Conservation (phyloP, 2,888 invertebrate species). For the Ophion obscuratus region DNA sequence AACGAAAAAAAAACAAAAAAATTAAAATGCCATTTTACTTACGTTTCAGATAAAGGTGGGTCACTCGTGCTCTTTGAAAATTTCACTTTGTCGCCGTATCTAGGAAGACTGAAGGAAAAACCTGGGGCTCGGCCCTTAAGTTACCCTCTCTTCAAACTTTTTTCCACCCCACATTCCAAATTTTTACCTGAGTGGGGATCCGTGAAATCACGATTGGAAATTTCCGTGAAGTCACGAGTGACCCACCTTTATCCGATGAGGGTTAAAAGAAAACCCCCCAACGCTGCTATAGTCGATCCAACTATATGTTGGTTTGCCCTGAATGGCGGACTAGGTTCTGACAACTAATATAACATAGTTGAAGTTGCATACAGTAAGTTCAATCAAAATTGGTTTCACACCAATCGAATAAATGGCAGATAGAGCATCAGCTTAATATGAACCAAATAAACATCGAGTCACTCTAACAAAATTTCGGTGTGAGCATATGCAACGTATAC, state of each 20-base stretch:
- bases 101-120: background rate
- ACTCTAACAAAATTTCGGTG: too few relatives aligned
- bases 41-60: conserved; percentile 4
- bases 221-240: conserved; percentile 8
- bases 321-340: too few relatives aligned
- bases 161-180: conserved; percentile 2
- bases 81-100: conserved; percentile 6
- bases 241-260: conserved; percentile 6
- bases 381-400: too few relatives aligned
- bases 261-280: too few relatives aligned
- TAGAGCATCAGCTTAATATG: too few relatives aligned
- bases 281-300: too few relatives aligned
- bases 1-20: background rate
- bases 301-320: too few relatives aligned
- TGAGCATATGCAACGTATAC: too few relatives aligned
- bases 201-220: conserved; percentile 1
- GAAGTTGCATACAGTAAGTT: too few relatives aligned
- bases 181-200: conserved; percentile 8
- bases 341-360: too few relatives aligned
- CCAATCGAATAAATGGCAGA: too few relatives aligned
- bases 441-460: too few relatives aligned
- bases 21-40: conserved; percentile 8
- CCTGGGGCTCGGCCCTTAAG: background rate
- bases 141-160: conserved; percentile 10
- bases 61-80: conserved; percentile 8